Conservation (phyloP, 2,113 vertebrate species). For the Forbesichthys agassizii region DNA sequence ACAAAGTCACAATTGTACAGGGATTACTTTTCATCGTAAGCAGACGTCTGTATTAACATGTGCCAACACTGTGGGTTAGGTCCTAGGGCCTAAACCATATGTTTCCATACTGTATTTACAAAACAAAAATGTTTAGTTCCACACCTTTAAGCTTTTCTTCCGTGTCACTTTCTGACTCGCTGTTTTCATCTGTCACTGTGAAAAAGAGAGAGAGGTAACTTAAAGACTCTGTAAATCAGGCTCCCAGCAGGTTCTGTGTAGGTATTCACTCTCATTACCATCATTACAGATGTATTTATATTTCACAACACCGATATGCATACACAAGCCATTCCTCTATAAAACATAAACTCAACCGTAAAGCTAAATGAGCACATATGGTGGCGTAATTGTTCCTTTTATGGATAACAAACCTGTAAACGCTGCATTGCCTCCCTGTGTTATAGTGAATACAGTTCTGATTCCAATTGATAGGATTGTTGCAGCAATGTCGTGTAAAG, state of each 20-base stretch:
- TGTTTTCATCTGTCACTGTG: slow-evolving; percentile 93
- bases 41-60: not conserved
- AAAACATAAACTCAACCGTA: slow-evolving; percentile 40
- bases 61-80: not conserved
- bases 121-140: slow-evolving; percentile 14
- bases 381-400: slow-evolving; percentile 7
- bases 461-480: too few species aligned
- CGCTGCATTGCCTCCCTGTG: not conserved
- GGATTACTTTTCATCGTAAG: not conserved
- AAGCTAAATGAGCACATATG: slow-evolving; percentile 50
- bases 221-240: slow-evolving; percentile 15
- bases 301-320: slow-evolving; percentile 25
- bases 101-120: not conserved
- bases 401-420: not conserved
- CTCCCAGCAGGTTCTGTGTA: slow-evolving; percentile 22
- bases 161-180: slow-evolving; percentile 94
- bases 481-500: too few species aligned
- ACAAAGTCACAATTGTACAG: not conserved
- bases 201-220: slow-evolving; percentile 3
- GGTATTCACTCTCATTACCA: slow-evolving; percentile 8
- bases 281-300: slow-evolving; percentile 21
- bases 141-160: slow-evolving; percentile 96
- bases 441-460: not conserved
- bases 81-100: too few species aligned
- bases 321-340: slow-evolving; percentile 18